Conservation (phyloP, 2,797 vertebrate species). For the Diplodus sargus region DNA sequence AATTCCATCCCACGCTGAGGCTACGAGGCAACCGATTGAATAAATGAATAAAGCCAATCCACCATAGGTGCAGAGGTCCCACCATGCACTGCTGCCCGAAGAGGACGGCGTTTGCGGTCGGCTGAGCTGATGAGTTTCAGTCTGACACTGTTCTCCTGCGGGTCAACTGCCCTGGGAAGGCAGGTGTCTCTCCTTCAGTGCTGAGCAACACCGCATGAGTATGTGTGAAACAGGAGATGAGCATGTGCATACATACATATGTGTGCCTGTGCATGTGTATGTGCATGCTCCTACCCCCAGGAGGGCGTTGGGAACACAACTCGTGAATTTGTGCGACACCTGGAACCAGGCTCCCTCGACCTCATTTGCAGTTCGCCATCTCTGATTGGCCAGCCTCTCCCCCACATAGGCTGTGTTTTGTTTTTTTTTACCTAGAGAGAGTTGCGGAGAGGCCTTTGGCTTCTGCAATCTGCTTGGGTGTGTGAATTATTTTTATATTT, state of each 20-base stretch:
- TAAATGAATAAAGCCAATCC: constrained; percentile 50
- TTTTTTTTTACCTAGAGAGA: constrained; percentile 2
- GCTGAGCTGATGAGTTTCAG: constrained; percentile 64
- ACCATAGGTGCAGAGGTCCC: constrained; percentile 38
- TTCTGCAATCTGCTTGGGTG: background rate
- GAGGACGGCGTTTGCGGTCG: constrained; percentile 47
- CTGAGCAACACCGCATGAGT: constrained; percentile 7
- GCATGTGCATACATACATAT: background rate
- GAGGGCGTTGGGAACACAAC: constrained; percentile 34
- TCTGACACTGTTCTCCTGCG: constrained; percentile 40
- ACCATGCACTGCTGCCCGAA: constrained; percentile 40
- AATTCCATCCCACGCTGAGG: constrained; percentile 3
- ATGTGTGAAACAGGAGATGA: constrained; percentile 2
- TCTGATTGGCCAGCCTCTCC: constrained; percentile 36
- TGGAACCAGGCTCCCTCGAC: constrained; percentile 49
- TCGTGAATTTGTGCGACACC: constrained; percentile 56
- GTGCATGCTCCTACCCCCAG: constrained; percentile 3
- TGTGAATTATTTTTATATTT: background rate
- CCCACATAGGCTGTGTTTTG: background rate
- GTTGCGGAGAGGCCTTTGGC: background rate
- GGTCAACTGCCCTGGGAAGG: constrained; percentile 51
- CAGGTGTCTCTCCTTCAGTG: constrained; percentile 52
- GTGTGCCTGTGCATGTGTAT: background rate
- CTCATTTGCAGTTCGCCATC: constrained; percentile 48
- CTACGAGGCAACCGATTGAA: constrained; percentile 36